Conservation (phyloP, 1,140 invertebrate genomes). For the Eupristina koningsbergeri region DNA sequence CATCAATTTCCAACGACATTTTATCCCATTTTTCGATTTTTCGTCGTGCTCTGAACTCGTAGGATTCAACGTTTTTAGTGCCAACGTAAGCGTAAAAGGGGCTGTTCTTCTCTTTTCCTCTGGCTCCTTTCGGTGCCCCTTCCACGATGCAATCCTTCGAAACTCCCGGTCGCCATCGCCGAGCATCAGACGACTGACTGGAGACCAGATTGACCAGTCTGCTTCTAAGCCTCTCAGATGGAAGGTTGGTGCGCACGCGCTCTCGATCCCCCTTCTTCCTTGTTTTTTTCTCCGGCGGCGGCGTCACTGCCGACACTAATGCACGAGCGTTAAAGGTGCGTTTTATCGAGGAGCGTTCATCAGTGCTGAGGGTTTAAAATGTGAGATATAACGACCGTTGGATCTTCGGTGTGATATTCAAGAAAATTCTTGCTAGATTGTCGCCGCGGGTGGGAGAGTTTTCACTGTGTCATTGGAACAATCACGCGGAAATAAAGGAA, state of each 20-base stretch:
- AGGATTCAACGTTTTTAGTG: not conserved
- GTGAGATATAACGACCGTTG: not conserved
- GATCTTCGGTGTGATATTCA: not conserved
- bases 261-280: not conserved
- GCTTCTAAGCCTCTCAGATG: slow-evolving; percentile 26
- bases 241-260: slow-evolving; percentile 12
- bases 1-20: not conserved
- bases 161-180: slow-evolving; percentile 21
- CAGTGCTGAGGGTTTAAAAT: not conserved
- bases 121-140: not conserved
- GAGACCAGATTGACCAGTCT: slow-evolving; percentile 52
- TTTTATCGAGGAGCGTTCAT: not conserved
- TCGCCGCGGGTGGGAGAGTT: not conserved
- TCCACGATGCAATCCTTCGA: slow-evolving; percentile 6
- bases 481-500: not conserved
- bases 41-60: not conserved
- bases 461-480: slow-evolving; percentile 27
- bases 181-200: not conserved
- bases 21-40: not conserved
- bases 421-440: not conserved
- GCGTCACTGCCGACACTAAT: not conserved
- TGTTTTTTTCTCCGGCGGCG: not conserved
- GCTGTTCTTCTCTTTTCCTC: not conserved
- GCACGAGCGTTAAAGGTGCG: not conserved
- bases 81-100: slow-evolving; percentile 38